phyloP scores from a whole-genome alignment of 1,140 invertebrate genomes.

The Bathynomus jamesi region DNA sequence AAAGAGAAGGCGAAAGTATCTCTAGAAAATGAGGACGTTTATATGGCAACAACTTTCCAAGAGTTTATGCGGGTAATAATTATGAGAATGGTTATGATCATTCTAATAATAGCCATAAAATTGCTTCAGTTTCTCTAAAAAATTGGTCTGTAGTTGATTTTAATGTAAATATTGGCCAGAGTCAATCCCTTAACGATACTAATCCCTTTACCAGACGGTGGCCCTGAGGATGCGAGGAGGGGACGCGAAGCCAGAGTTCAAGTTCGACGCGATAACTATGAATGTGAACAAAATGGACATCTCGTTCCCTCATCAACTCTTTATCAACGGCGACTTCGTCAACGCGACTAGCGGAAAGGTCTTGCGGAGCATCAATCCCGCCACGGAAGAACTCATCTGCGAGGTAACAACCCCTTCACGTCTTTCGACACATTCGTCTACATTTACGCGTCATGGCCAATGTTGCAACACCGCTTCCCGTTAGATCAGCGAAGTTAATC shows the following conservation, averaged over 20 bases:
- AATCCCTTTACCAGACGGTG: conserved; percentile 45
- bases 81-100: too few species aligned
- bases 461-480: too few species aligned
- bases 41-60: conserved; percentile 80
- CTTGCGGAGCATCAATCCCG: conserved; percentile 68
- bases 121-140: too few species aligned
- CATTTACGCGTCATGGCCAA: too few species aligned
- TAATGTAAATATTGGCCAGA: too few species aligned
- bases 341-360: conserved; percentile 60
- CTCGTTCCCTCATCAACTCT: conserved; percentile 74
- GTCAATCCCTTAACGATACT: background rate
- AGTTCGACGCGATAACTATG: conserved; percentile 64
- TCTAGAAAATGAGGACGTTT: conserved; percentile 82
- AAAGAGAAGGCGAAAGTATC: conserved; percentile 69
- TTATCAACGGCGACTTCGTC: conserved; percentile 85
- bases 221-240: conserved; percentile 59
- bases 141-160: too few species aligned
- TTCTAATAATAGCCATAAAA: too few species aligned
- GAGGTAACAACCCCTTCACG: conserved; percentile 45
- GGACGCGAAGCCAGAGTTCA: conserved; percentile 47
- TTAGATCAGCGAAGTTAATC: too few species aligned
- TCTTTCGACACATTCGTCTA: too few species aligned
- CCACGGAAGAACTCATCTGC: conserved; percentile 72
- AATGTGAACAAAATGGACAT: conserved; percentile 69
- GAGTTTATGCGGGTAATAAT: conserved; percentile 57